phyloP scores from a whole-genome alignment of 2,888 invertebrate genomes.

The Acutogordius australiensis region DNA sequence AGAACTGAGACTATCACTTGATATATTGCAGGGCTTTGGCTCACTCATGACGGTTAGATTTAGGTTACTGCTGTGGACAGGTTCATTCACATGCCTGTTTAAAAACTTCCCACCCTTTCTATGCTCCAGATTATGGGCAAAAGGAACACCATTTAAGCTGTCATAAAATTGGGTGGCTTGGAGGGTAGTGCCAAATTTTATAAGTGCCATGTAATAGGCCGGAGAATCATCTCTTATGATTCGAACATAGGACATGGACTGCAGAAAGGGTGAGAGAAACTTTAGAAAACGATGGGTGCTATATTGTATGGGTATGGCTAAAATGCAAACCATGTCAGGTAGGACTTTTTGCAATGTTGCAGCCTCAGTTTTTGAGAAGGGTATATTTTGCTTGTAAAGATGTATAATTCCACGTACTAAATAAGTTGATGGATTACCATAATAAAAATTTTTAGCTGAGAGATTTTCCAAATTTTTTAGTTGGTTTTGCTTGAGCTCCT shows the following conservation, averaged over 20 bases:
- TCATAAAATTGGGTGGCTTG: constrained; percentile 66
- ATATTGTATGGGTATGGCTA: constrained; percentile 60
- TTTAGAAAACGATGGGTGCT: constrained; percentile 69
- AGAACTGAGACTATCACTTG: too few species aligned
- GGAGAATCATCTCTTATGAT: constrained; percentile 57
- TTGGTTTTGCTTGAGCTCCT: background rate
- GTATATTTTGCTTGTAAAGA: constrained; percentile 79
- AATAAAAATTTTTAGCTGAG: constrained; percentile 35
- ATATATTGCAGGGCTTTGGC: too few species aligned
- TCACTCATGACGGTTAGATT: too few species aligned
- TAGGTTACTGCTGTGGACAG: too few species aligned
- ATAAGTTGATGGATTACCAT: constrained; percentile 85
- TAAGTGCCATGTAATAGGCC: constrained; percentile 83
- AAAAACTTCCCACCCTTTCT: too few species aligned
- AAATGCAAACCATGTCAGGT: constrained; percentile 49
- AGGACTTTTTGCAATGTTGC: background rate
- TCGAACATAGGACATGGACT: constrained; percentile 53
- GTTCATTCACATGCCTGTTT: background rate
- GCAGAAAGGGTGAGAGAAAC: constrained; percentile 55
- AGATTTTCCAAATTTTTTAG: too few species aligned
- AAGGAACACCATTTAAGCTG: constrained; percentile 64
- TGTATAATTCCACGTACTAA: constrained; percentile 82
- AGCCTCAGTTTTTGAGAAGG: constrained; percentile 15
- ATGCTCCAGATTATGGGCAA: constrained; percentile 34
- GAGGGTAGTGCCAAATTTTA: constrained; percentile 43